These are phyloP conservation scores for Lycopodina hypogea DNA, from an alignment of 37 sponge, comb jelly and placozoan species.

Conservation along the genomic window DNA sequence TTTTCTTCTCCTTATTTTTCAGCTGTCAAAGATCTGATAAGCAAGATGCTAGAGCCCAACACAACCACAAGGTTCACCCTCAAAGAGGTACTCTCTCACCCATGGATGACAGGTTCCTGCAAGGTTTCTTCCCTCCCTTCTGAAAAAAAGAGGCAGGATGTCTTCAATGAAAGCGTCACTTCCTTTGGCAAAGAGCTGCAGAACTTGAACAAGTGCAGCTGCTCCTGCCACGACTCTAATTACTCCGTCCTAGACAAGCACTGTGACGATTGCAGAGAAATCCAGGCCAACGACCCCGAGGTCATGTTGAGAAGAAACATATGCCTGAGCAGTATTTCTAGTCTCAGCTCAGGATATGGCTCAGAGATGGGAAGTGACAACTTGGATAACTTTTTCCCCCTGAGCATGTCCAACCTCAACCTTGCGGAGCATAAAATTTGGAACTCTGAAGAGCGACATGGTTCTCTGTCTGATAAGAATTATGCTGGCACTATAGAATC, in stretches of 20 bases:
- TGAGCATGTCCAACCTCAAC: background rate
- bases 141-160: background rate
- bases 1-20: conserved; percentile 9
- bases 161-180: background rate
- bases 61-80: conserved; percentile 46
- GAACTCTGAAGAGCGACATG: background rate
- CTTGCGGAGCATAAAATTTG: background rate
- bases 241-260: background rate
- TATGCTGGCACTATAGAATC: background rate
- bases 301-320: background rate
- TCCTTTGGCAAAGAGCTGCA: background rate
- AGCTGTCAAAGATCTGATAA: conserved; percentile 44
- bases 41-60: conserved; percentile 58
- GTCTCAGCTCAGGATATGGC: conserved; percentile 32
- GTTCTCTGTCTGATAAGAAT: conserved; percentile 12
- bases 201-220: conserved; percentile 4
- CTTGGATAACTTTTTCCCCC: background rate
- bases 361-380: conserved; percentile 40
- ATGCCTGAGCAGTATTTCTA: conserved; percentile 10
- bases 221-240: conserved; percentile 47
- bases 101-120: conserved; percentile 40
- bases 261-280: conserved; percentile 32
- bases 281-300: conserved; percentile 11
- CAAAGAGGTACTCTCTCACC: conserved; percentile 56
- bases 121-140: background rate